phyloP scores from a whole-genome alignment of 2,797 vertebrate species.

The Emydoidea blandingii region DNA sequence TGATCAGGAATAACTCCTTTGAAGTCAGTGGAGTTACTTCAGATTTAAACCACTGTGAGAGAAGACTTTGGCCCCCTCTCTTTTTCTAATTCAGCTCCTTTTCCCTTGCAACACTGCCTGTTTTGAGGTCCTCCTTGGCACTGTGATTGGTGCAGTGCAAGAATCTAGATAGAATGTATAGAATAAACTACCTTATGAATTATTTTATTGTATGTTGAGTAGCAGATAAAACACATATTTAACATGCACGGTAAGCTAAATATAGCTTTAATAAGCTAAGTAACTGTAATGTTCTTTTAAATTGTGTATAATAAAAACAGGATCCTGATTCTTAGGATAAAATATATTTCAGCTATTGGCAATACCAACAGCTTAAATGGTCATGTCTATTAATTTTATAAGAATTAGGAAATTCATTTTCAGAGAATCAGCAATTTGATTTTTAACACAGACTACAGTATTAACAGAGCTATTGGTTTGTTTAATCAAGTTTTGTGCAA shows the following conservation, averaged over 20 bases:
- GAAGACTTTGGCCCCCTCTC: background rate
- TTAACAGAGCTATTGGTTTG: background rate
- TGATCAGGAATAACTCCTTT: background rate
- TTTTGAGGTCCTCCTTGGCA: background rate
- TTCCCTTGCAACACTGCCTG: background rate
- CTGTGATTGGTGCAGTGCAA: background rate
- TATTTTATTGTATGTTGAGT: background rate
- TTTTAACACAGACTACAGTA: background rate
- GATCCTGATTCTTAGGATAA: background rate
- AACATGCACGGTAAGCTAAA: background rate
- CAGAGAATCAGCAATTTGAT: background rate
- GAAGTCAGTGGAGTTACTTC: background rate
- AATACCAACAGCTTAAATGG: background rate
- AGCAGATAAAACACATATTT: background rate
- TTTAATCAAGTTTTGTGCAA: background rate
- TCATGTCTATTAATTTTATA: background rate
- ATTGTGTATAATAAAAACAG: background rate
- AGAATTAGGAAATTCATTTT: background rate
- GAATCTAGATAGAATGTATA: background rate
- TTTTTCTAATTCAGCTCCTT: background rate
- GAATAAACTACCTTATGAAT: background rate
- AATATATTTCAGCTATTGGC: background rate
- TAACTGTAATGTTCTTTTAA: background rate
- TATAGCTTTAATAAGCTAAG: background rate
- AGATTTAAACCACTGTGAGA: background rate